These are phyloP conservation scores for Acanthopagrus latus DNA, from an alignment of 2,797 vertebrate species.

Conservation along the genomic window DNA sequence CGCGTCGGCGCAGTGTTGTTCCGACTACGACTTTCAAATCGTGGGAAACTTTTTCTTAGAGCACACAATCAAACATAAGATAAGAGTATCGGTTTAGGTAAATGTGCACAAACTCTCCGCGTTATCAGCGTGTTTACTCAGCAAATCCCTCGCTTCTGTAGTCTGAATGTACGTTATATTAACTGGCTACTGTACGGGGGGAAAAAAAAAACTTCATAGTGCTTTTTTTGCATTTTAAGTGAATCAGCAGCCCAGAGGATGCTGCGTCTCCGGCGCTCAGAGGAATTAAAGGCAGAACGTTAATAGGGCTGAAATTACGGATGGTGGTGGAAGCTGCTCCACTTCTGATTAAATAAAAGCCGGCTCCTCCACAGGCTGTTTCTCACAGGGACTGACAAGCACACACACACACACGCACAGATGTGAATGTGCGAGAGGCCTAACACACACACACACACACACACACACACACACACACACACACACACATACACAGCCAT, in stretches of 20 bases:
- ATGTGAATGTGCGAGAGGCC: constrained; percentile 30
- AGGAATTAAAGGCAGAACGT: constrained; percentile 72
- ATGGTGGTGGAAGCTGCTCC: constrained; percentile 70
- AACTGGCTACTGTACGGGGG: constrained; percentile 27
- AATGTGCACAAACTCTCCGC: constrained; percentile 3
- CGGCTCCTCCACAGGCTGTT: constrained; percentile 72
- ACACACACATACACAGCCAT: constrained; percentile 20
- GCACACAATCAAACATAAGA: constrained; percentile 42
- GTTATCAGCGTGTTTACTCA: constrained; percentile 35
- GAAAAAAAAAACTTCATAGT: constrained; percentile 10
- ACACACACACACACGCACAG: constrained; percentile 21
- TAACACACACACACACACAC: constrained; percentile 24
- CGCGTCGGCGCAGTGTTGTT: constrained; percentile 7
- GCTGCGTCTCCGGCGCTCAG: constrained; percentile 50
- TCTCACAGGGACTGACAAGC: constrained; percentile 67
- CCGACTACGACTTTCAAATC: constrained; percentile 9
- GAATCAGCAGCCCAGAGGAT: constrained; percentile 65
- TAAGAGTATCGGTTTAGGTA: constrained; percentile 34
- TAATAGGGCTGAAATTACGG: constrained; percentile 79
- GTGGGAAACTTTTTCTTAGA: constrained; percentile 44
- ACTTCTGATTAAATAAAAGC: constrained; percentile 80
- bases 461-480: constrained; percentile 31
- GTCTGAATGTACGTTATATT: constrained; percentile 33
- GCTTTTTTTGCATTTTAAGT: constrained; percentile 59
- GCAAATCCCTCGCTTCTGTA: constrained; percentile 41